These are phyloP conservation scores for Gulo gulo DNA, from an alignment of 2,113 vertebrate genomes.

Conservation along the genomic window DNA sequence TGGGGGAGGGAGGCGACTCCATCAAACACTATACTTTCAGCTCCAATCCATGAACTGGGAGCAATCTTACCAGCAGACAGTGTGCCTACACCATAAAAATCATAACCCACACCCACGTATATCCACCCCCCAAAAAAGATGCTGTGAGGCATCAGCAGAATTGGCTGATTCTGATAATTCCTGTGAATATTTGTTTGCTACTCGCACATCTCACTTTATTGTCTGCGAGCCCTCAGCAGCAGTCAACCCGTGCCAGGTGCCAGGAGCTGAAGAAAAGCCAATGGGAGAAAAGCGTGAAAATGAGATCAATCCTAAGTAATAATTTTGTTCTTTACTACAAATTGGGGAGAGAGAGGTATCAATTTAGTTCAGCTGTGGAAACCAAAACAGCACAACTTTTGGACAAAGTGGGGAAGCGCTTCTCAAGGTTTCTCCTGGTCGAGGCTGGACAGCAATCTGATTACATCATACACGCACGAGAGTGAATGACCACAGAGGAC, in stretches of 20 bases:
- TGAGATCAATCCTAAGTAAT: slow-evolving; percentile 34
- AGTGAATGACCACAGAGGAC: background rate
- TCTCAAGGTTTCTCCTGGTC: background rate
- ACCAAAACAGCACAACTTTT: background rate
- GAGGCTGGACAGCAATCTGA: background rate
- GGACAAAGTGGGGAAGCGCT: background rate
- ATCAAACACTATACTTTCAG: background rate
- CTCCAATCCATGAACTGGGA: background rate
- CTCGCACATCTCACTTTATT: background rate
- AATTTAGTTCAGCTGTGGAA: background rate
- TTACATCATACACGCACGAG: background rate
- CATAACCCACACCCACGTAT: background rate
- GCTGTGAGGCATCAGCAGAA: background rate
- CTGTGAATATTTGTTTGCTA: background rate
- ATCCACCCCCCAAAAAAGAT: background rate
- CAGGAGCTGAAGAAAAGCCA: slow-evolving; percentile 18
- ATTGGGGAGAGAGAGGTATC: background rate
- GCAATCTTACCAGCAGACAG: slow-evolving; percentile 45
- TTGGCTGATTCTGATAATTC: background rate
- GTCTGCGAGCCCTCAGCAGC: background rate
- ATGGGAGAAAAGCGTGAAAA: background rate
- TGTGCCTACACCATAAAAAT: background rate
- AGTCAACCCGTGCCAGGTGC: background rate
- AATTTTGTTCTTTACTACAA: background rate
- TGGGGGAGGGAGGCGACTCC: background rate